A percentile compares a stretch with the other conserved stretches of the same genome.
Evolutionary conservation across 2,888 invertebrate genomes (phyloP).

Genomic region (Metalampra italica): DNA sequence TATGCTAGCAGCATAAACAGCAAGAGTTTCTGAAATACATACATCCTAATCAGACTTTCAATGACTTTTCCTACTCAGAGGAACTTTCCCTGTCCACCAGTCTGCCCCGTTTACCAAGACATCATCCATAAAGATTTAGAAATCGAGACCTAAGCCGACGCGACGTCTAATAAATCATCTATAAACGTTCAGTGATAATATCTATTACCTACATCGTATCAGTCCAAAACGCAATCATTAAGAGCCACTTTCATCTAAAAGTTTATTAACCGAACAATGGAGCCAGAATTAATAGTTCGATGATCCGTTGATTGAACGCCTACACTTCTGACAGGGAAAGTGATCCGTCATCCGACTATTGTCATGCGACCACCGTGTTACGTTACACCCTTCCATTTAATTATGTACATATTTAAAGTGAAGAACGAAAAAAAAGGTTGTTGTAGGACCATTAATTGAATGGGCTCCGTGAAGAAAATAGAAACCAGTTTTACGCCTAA

Average conservation of each 20-base stretch:
- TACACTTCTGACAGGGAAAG: constrained; percentile 52
- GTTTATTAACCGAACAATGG: constrained; percentile 67
- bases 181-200: constrained; percentile 28
- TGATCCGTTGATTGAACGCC: constrained; percentile 52
- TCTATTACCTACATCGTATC: constrained; percentile 44
- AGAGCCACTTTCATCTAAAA: constrained; percentile 54
- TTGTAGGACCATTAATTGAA: constrained; percentile 9
- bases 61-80: background rate
- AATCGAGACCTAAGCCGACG: constrained; percentile 2
- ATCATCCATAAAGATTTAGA: constrained; percentile 15
- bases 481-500: too few relatives aligned
- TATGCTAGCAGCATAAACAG: background rate
- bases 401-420: constrained; percentile 1
- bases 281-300: constrained; percentile 34
- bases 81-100: constrained; percentile 4
- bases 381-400: constrained; percentile 18
- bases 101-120: constrained; percentile 1
- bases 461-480: background rate
- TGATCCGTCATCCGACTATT: constrained; percentile 37
- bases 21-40: background rate
- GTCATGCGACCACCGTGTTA: constrained; percentile 46
- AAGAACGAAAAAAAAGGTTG: background rate
- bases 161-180: constrained; percentile 12
- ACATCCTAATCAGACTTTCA: constrained; percentile 5
- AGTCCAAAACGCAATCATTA: constrained; percentile 50